Evolutionary conservation across 1,140 invertebrate genomes (phyloP).

Genomic region (Conus ventricosus): DNA sequence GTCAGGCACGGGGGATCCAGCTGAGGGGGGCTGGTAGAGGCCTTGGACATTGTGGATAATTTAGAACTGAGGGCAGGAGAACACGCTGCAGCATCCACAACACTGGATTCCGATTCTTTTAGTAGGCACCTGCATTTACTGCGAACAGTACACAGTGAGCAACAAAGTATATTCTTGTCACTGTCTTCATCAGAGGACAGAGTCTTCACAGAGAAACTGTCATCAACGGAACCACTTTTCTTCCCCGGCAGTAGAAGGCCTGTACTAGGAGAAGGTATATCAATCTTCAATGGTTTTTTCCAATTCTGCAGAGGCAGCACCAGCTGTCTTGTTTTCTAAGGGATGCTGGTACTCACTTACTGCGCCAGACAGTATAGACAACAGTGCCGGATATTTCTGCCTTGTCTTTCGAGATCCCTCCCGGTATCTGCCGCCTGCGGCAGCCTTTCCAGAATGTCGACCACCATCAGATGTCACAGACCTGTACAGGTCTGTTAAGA

Average conservation of each 20-base stretch:
- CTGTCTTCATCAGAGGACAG: slow-evolving; percentile 5
- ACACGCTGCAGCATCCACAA: not conserved
- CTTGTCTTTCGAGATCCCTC: not conserved
- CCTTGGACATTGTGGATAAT: not conserved
- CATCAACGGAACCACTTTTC: slow-evolving; percentile 36
- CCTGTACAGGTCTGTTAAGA: slow-evolving; percentile 55
- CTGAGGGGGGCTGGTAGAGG: not conserved
- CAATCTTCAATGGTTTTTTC: slow-evolving; percentile 18
- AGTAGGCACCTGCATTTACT: not conserved
- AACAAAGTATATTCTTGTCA: not conserved
- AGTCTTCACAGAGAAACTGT: slow-evolving; percentile 22
- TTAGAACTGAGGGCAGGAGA: not conserved
- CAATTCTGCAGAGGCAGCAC: not conserved
- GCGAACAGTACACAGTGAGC: slow-evolving; percentile 12
- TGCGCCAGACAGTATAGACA: not conserved
- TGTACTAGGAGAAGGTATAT: not conserved
- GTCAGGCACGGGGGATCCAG: not conserved
- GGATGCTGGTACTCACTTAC: not conserved
- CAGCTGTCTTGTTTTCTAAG: not conserved
- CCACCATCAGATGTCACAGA: not conserved
- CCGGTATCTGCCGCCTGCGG: not conserved
- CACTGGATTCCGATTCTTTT: not conserved
- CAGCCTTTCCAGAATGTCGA: not conserved
- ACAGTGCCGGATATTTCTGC: not conserved
- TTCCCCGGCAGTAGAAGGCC: slow-evolving; percentile 20